These are phyloP conservation scores for Harmothoe impar DNA, from an alignment of 2,888 invertebrate species.

Conservation along the genomic window DNA sequence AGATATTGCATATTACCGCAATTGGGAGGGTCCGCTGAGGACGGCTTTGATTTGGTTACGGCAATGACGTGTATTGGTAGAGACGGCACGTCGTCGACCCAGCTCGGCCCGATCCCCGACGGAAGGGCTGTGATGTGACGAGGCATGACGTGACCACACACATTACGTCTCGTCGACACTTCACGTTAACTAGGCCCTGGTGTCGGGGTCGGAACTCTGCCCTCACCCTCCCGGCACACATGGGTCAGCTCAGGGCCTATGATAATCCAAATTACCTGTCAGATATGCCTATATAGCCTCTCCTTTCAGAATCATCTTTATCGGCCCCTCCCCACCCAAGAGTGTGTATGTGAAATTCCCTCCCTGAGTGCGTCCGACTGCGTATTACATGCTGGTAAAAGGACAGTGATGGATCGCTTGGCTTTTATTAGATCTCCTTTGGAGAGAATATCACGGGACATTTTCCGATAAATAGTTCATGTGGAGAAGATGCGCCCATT, in stretches of 20 bases:
- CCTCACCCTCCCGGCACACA: neutral
- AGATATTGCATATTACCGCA: constrained; percentile 48
- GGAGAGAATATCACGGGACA: constrained; percentile 29
- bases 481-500: constrained; percentile 22
- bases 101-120: neutral
- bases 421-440: constrained; percentile 42
- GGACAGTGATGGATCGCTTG: constrained; percentile 25
- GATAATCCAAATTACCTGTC: constrained; percentile 45
- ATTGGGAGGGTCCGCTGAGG: neutral
- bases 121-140: neutral
- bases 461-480: constrained; percentile 11
- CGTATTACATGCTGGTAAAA: constrained; percentile 6
- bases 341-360: neutral
- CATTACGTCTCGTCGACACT: constrained; percentile 28
- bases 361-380: neutral
- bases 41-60: constrained; percentile 16
- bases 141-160: constrained; percentile 28
- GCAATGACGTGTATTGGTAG: constrained; percentile 43
- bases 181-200: constrained; percentile 22
- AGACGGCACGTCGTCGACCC: constrained; percentile 20
- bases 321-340: neutral
- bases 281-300: neutral
- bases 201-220: constrained; percentile 37
- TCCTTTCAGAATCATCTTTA: constrained; percentile 32
- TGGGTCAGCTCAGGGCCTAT: neutral